Evolutionary conservation across 2,113 vertebrate species (phyloP).

Genomic region (Parus major): DNA sequence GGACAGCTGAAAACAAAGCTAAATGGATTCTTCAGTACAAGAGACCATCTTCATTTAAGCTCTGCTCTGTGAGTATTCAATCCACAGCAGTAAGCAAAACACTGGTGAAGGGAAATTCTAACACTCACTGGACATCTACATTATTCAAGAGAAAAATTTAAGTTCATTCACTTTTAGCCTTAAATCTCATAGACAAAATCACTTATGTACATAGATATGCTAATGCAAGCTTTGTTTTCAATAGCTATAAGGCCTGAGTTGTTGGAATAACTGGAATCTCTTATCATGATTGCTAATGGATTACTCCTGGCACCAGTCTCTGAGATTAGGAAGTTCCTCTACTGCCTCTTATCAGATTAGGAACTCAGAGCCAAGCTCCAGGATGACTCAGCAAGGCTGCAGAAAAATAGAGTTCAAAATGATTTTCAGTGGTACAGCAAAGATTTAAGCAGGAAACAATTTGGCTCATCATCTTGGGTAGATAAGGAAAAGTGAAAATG

Average conservation of each 20-base stretch:
- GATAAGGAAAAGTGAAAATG: background rate
- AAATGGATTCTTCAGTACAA: background rate
- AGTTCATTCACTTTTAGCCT: background rate
- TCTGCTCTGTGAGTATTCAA: background rate
- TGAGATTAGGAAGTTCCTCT: background rate
- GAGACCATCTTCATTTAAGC: background rate
- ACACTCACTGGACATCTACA: background rate
- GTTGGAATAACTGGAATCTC: background rate
- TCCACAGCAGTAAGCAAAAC: background rate
- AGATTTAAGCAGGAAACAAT: background rate
- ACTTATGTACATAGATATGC: background rate
- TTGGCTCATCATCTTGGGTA: background rate
- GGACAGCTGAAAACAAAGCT: background rate
- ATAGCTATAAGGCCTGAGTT: background rate
- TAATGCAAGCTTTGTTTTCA: background rate
- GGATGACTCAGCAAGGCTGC: background rate
- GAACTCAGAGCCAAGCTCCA: background rate
- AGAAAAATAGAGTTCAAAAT: background rate
- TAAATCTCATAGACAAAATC: background rate
- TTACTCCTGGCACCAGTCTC: background rate
- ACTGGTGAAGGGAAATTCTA: background rate
- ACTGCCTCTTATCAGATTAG: background rate
- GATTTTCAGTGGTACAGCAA: background rate
- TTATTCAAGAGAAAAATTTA: background rate
- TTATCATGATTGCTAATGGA: background rate